Evolutionary conservation across 2,888 invertebrate genomes (phyloP), one percentile per base, ranked within the genome.

Genomic region (Mythimna pallens): DNA sequence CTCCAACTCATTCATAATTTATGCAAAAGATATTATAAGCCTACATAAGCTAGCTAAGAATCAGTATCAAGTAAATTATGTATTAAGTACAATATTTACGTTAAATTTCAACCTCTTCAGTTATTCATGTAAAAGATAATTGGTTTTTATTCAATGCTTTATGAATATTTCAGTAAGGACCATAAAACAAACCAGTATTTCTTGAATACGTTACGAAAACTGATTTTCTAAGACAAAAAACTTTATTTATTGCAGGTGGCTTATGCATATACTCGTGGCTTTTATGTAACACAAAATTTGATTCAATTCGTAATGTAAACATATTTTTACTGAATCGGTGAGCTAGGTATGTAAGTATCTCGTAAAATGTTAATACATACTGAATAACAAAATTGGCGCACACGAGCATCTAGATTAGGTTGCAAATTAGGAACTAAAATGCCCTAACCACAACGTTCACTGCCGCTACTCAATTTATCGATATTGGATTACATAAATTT

Each of bases 241-340:
- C 57, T n/a, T 70, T 22, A 58, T 70, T 58, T 70, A 80, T 63
- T 80, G 36, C 30, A 54, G 36, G 52, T 40, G 17, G 17, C 20
- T 52, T 54, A 36, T 8, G 34, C 70, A 22, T 55, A 50, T 57
- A 61, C n/a, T n/a, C n/a, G n/a, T n/a, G n/a, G 22, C 50, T 52
- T 65, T 65, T 76, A 65, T 65, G 55, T 78, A 68, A 67, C 43
- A 43, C 47, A 22, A 74, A 67, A 25, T 82, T 65, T 62, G 25
- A n/a, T 20, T 65, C 43, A 62, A 62, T 36, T 69, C 17, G 54
- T 66, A 70, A 75, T 58, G 83, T 84, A 86, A 86, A 87, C 87
- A 86, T 84, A 81, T 88, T 86, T 83, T 80, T 78, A 63, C 65
- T 64, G 59, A 78, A 78, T 64, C 54, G 69, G 47, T 76, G 22